These are phyloP conservation scores for Hippocampus guttulatus DNA, from an alignment of 2,113 vertebrate genomes.

Conservation along the genomic window DNA sequence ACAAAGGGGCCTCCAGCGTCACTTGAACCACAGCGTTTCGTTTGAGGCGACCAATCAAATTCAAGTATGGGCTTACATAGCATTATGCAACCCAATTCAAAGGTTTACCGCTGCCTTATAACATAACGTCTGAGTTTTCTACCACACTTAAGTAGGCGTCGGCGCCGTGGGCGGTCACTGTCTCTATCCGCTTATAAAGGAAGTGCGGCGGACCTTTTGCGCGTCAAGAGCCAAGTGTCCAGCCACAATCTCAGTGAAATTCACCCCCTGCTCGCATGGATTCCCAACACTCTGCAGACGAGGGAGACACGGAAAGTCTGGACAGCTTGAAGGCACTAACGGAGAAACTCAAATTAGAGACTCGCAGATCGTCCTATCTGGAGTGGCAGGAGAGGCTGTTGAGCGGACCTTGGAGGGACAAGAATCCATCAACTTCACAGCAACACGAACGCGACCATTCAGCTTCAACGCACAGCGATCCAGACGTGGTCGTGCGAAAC, in stretches of 20 bases:
- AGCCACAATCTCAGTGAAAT: not conserved
- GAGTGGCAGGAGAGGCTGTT: constrained; percentile 85
- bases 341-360: constrained; percentile 87
- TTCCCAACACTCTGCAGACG: constrained; percentile 75
- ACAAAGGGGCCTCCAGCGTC: not conserved
- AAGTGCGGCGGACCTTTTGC: constrained; percentile 45
- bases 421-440: constrained; percentile 12
- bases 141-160: not conserved
- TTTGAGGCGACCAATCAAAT: not conserved
- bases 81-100: not conserved
- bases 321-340: constrained; percentile 85
- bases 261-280: constrained; percentile 57
- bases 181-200: constrained; percentile 43
- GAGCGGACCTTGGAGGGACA: constrained; percentile 73
- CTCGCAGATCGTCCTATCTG: constrained; percentile 84
- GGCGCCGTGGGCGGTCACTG: constrained; percentile 52
- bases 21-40: not conserved
- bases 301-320: constrained; percentile 73
- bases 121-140: not conserved
- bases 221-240: constrained; percentile 6
- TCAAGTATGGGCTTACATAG: not conserved
- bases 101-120: not conserved
- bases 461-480: constrained; percentile 25
- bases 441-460: constrained; percentile 23
- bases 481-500: constrained; percentile 43